Evolutionary conservation across 2,888 invertebrate species (phyloP), one percentile per base, ranked within the genome.

Genomic region (Ptychoptera albimana): DNA sequence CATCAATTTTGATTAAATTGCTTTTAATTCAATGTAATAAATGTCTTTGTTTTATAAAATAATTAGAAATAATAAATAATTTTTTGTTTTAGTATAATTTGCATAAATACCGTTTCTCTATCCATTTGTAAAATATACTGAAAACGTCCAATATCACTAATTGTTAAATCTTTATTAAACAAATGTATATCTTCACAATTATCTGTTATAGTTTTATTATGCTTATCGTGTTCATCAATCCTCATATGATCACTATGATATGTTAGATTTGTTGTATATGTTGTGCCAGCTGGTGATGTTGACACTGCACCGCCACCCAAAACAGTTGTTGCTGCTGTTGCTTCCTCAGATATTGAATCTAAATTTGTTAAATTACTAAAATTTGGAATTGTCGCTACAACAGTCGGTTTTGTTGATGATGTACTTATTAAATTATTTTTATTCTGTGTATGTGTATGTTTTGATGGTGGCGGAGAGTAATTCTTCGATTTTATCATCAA

Each of bases 101-200:
- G 23, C 23, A 23, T 7, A 23, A 23, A 50, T 42, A 52, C 52
- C 52, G 50, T 50, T 50, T 52, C 51, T 48, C 48, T 50, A 41
- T 52, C 52, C 51, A 52, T 52, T 51, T 51, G 51, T 45, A 52
- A 48, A 45, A 52, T 51, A 45, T 52, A 52, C 38, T 52, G 52
- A 47, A 52, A 52, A 16, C 52, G 45, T 42, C 52, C 52, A 37
- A 52, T 51, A 43, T 51, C 50, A 46, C 49, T 49, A 14, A 51
- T 52, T 37, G 51, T 44, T 34, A 50, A 42, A 46, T 51, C 46
- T 30, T 48, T 45, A 30, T 46, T 37, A 40, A 36, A 37, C 23
- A 36, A 16, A 29, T 36, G 41, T 32, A 37, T 16, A 41, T 45
- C 41, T 4, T 41, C 37, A 45, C 31, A 15, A 37, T 14, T 12